Base-by-base conservation (phyloP, 2,888 invertebrate genomes). In the Tuberolachnus salignus region DNA sequence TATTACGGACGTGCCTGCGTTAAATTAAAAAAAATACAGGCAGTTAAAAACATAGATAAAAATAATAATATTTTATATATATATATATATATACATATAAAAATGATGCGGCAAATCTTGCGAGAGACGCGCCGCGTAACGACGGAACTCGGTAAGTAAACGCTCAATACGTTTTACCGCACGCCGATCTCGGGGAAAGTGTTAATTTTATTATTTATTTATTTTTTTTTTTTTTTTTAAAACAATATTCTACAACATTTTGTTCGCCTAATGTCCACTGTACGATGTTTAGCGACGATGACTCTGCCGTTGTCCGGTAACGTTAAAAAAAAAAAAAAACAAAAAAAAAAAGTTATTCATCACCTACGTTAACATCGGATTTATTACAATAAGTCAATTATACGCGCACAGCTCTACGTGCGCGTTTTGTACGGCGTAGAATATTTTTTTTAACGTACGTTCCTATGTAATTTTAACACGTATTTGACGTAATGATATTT, bases 51-150 rank as follows among this genome's bases (percentile, higher is more conserved):
- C 34, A 34, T 6, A 34, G 6, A 34, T 34, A 34, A 34, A n/a
- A 26, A 59, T n/a, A 3, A 3, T 26, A 26, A 59, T 26, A 59
- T 21, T n/a, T 3, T 55, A 55, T 55, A 55, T 21, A 14, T 26
- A 13, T 21, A 13, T 13, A 21, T 13, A 57, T n/a, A n/a, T n/a
- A n/a, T n/a, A n/a, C n/a, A n/a, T 26, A 34, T n/a, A 16, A 19
- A 9, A 44, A 71, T 46, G 71, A 71, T 57, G 44, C 23, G 57
- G 16, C 21, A 44, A 57, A 44, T 21, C 42, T 4, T 10, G 14
- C n/a, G 19, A 55, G 42, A 49, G 23, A 66, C 21, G 70, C 55
- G 11, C 21, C 11, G 55, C 11, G 55, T 70, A 70, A 70, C 6
- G 70, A 16, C 23, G 57, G 23, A 23, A 70, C 11, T 23, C n/a